Evolutionary conservation across 2,888 invertebrate species (phyloP).

Genomic region (Calameuta pallipes): DNA sequence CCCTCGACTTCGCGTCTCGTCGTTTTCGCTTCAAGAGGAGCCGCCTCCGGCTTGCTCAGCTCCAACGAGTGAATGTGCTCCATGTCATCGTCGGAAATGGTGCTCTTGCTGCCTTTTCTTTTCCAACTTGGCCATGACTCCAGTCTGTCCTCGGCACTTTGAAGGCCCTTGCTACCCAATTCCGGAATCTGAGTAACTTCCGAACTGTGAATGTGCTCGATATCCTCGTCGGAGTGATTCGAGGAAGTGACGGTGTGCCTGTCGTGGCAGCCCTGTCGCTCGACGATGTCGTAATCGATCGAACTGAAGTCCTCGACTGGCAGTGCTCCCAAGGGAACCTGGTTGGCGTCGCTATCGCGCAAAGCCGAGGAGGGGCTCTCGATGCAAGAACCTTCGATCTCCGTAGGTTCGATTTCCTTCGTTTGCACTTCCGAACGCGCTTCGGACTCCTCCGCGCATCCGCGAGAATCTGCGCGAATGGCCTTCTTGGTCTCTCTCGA

Average conservation of each 20-base stretch:
- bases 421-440: background rate
- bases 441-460: background rate
- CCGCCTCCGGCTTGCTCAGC: slow-evolving; percentile 14
- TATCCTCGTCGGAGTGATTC: slow-evolving; percentile 56
- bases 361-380: background rate
- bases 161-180: slow-evolving; percentile 17
- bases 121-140: slow-evolving; percentile 24
- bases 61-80: slow-evolving; percentile 50
- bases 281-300: slow-evolving; percentile 54
- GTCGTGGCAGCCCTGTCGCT: slow-evolving; percentile 26
- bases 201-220: slow-evolving; percentile 51
- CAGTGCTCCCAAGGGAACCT: slow-evolving; percentile 25
- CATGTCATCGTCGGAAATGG: slow-evolving; percentile 53
- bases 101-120: slow-evolving; percentile 35
- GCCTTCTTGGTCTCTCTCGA: background rate
- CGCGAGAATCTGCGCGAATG: background rate
- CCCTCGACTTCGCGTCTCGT: background rate
- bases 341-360: slow-evolving; percentile 11
- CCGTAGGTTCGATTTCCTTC: background rate
- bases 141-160: slow-evolving; percentile 23
- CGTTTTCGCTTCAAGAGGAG: background rate
- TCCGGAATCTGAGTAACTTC: slow-evolving; percentile 36
- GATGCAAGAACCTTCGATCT: background rate
- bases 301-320: slow-evolving; percentile 44
- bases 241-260: slow-evolving; percentile 31